Evolutionary conservation across 2,113 vertebrate genomes (phyloP).

Genomic region (Platysternon megacephalum): DNA sequence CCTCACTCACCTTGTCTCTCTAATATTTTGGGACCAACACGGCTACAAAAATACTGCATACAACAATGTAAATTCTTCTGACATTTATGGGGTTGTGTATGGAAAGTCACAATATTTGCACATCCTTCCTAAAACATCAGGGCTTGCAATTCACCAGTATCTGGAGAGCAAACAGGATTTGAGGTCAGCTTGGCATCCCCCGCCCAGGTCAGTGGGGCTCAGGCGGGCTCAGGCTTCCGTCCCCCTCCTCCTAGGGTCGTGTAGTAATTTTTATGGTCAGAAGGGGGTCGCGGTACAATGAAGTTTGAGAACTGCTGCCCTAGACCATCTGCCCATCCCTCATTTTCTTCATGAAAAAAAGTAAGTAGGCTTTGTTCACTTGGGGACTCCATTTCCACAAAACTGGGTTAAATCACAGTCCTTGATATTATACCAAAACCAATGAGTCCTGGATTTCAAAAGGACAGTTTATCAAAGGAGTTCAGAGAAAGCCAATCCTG

Average conservation of each 20-base stretch:
- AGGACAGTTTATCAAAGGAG: background rate
- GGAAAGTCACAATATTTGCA: conserved; percentile 13
- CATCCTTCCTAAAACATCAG: background rate
- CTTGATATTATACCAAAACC: background rate
- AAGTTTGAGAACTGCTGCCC: too few relatives aligned
- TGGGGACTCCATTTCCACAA: background rate
- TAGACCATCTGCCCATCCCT: too few relatives aligned
- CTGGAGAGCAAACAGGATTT: background rate
- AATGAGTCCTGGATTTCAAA: background rate
- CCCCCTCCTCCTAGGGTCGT: too few relatives aligned
- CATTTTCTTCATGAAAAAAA: background rate
- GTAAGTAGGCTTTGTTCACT: background rate
- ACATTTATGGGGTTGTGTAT: background rate
- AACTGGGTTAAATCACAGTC: background rate
- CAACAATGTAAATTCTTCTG: background rate
- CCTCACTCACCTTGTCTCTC: background rate
- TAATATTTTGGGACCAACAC: background rate
- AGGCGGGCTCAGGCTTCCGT: too few relatives aligned
- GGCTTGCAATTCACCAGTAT: conserved; percentile 36
- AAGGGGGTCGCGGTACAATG: too few relatives aligned
- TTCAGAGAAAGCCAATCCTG: conserved; percentile 22
- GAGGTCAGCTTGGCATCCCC: background rate
- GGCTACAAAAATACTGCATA: background rate
- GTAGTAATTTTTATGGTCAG: too few relatives aligned
- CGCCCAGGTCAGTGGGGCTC: too few relatives aligned